Conservation (phyloP, 2,113 vertebrate species). For the Macaca nemestrina region DNA sequence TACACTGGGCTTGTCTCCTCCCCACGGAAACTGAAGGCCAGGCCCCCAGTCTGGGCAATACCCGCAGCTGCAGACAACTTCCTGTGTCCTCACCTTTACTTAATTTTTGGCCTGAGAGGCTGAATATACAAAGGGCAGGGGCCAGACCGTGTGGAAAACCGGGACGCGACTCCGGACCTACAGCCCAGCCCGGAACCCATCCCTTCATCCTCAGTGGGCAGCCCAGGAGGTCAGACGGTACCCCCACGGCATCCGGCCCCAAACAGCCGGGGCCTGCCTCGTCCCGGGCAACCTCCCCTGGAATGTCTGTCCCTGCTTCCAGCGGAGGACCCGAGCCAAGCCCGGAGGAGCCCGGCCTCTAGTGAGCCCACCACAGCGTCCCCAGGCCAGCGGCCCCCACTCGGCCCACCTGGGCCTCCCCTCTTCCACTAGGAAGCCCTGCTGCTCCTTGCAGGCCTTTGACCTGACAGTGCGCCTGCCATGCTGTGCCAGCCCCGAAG, state of each 20-base stretch:
- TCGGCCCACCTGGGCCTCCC: background rate
- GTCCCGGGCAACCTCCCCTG: background rate
- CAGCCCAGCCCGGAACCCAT: background rate
- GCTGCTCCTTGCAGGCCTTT: accelerated
- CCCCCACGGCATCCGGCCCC: accelerated
- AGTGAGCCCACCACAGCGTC: accelerated
- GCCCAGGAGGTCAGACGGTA: background rate
- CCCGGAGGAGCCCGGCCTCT: accelerated
- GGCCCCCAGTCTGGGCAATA: too few relatives aligned
- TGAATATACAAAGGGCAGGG: background rate
- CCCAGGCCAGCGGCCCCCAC: background rate
- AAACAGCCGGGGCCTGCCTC: background rate
- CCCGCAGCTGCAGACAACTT: background rate
- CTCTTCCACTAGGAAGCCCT: background rate
- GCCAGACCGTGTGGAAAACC: accelerated
- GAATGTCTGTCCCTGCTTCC: background rate
- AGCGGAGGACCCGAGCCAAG: background rate
- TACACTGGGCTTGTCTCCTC: background rate
- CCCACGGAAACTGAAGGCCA: too few relatives aligned
- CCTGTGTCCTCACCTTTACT: background rate
- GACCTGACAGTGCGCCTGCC: background rate
- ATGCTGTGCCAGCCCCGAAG: background rate
- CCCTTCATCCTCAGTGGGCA: background rate
- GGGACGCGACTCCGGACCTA: background rate
- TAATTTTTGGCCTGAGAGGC: background rate